These are phyloP conservation scores for Ecdyonurus torrentis DNA, from an alignment of 2,888 invertebrate species.

Conservation along the genomic window DNA sequence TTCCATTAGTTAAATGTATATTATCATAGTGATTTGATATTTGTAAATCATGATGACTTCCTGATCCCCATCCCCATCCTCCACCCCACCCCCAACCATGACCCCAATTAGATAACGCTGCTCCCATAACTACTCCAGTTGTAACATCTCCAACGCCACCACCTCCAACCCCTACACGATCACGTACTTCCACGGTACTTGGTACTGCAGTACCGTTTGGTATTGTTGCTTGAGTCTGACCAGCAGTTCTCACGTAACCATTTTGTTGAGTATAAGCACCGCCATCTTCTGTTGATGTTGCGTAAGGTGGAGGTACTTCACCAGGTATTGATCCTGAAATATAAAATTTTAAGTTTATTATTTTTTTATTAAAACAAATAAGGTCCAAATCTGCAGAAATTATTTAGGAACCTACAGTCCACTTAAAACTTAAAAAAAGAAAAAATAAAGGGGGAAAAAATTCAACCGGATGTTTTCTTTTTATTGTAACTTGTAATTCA, in stretches of 20 bases:
- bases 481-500: no score
- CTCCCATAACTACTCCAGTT: slow-evolving; percentile 53
- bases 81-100: slow-evolving; percentile 48
- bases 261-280: slow-evolving; percentile 10
- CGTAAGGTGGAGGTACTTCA: slow-evolving; percentile 9
- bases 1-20: slow-evolving; percentile 13
- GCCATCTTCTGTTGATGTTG: slow-evolving; percentile 3
- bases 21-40: slow-evolving; percentile 15
- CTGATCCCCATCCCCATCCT: slow-evolving; percentile 11
- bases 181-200: slow-evolving; percentile 10
- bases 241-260: slow-evolving; percentile 8
- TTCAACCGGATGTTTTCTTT: no score
- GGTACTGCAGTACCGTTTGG: slow-evolving; percentile 2
- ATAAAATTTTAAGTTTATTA: background rate
- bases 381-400: no score
- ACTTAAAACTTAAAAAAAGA: no score
- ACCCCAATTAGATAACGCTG: slow-evolving; percentile 46
- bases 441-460: no score
- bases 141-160: slow-evolving; percentile 14
- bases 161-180: slow-evolving; percentile 8
- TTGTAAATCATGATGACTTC: slow-evolving; percentile 12
- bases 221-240: slow-evolving; percentile 5
- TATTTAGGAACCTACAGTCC: no score
- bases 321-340: slow-evolving; percentile 13
- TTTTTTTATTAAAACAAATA: background rate